A percentile compares a stretch with the other conserved stretches of the same genome.
These are phyloP conservation scores for Sebastes vulpes DNA, from an alignment of 2,797 vertebrate genomes.

Conservation along the genomic window DNA sequence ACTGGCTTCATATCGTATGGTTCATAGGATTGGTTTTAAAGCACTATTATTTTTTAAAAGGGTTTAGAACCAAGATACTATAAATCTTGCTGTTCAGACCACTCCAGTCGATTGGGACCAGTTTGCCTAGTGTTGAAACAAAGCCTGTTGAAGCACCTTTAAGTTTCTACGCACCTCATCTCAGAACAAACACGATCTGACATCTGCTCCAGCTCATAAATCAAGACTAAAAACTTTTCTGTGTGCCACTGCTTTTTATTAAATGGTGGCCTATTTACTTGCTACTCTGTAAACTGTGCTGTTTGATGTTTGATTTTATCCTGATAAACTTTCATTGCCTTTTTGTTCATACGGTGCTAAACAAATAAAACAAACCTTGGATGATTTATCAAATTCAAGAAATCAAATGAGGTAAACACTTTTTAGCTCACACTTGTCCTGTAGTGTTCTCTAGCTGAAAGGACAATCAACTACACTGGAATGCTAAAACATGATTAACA, in stretches of 20 bases:
- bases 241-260: not conserved
- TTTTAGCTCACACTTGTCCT: not conserved
- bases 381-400: not conserved
- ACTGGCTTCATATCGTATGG: not conserved
- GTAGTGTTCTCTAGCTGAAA: not conserved
- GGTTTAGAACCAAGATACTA: not conserved
- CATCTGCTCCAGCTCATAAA: not conserved
- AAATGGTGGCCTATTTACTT: not conserved
- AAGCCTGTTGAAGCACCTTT: not conserved
- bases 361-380: not conserved
- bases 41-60: not conserved
- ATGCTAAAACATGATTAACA: not conserved
- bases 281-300: not conserved
- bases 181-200: conserved; percentile 3
- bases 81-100: not conserved
- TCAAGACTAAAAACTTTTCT: not conserved
- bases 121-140: not conserved
- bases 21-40: not conserved
- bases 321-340: not conserved
- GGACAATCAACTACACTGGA: not conserved
- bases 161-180: not conserved
- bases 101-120: not conserved
- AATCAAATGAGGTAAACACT: not conserved
- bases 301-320: not conserved
- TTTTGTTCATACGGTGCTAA: not conserved